phyloP scores from a whole-genome alignment of 1,140 invertebrate species.

The Ctenoplectra terminalis region DNA sequence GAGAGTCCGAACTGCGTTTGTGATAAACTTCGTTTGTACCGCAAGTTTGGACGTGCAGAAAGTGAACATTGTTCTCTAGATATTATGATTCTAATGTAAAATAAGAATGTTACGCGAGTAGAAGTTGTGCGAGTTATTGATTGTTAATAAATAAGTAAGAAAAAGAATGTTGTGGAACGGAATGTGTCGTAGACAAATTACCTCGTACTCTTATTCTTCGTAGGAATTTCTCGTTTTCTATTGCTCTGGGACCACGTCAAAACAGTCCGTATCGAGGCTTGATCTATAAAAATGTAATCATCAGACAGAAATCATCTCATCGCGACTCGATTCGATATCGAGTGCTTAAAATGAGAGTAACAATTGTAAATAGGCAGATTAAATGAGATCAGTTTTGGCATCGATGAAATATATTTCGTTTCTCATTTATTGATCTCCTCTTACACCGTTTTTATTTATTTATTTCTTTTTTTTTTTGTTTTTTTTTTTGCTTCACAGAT shows the following conservation, averaged over 20 bases:
- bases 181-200: neutral
- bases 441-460: too few relatives aligned
- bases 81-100: neutral
- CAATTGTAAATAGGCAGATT: neutral
- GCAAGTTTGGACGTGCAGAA: neutral
- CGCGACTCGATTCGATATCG: neutral
- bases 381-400: neutral
- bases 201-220: conserved; percentile 3
- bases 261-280: neutral
- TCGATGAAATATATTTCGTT: conserved; percentile 45
- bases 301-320: neutral
- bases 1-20: neutral
- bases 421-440: conserved; percentile 65
- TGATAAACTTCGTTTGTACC: conserved; percentile 1
- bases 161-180: neutral
- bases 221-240: neutral
- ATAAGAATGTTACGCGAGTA: neutral
- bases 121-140: too few relatives aligned
- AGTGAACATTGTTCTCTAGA: neutral
- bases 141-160: conserved; percentile 12
- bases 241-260: neutral
- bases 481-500: conserved; percentile 38
- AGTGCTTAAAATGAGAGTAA: neutral
- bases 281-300: conserved; percentile 27
- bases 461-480: neutral